Evolutionary conservation across 2,888 invertebrate genomes (phyloP).

Genomic region (Sinodicranocentrus sp.): DNA sequence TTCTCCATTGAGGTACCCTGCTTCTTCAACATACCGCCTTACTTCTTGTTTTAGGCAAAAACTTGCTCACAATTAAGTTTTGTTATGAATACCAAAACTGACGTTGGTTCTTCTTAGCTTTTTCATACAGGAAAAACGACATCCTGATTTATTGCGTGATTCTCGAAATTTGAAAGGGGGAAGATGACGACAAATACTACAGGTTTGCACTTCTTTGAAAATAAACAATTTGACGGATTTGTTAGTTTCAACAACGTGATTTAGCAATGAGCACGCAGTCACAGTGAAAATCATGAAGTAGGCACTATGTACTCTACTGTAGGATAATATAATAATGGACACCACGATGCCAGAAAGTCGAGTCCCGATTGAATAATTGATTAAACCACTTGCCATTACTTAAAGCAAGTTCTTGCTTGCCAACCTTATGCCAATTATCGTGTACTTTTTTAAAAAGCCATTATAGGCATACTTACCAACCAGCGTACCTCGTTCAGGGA

Average conservation of each 20-base stretch:
- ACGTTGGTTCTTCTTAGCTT: too few species aligned
- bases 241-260: neutral
- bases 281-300: neutral
- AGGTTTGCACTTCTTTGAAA: neutral
- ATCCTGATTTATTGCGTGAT: slow-evolving; percentile 20
- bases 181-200: neutral
- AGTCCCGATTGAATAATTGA: neutral
- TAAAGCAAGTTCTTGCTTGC: neutral
- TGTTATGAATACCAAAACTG: too few species aligned
- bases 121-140: neutral
- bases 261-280: neutral
- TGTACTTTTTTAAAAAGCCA: neutral
- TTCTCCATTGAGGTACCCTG: too few species aligned
- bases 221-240: neutral
- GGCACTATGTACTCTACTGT: neutral
- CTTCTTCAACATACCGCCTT: too few species aligned
- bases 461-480: neutral
- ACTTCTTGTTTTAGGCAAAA: too few species aligned
- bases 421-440: neutral
- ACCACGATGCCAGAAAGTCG: neutral
- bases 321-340: neutral
- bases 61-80: too few species aligned
- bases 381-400: neutral
- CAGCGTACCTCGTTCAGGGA: neutral
- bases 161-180: neutral